Base-by-base conservation (phyloP, 2,113 vertebrate genomes). In the Mola mola region DNA sequence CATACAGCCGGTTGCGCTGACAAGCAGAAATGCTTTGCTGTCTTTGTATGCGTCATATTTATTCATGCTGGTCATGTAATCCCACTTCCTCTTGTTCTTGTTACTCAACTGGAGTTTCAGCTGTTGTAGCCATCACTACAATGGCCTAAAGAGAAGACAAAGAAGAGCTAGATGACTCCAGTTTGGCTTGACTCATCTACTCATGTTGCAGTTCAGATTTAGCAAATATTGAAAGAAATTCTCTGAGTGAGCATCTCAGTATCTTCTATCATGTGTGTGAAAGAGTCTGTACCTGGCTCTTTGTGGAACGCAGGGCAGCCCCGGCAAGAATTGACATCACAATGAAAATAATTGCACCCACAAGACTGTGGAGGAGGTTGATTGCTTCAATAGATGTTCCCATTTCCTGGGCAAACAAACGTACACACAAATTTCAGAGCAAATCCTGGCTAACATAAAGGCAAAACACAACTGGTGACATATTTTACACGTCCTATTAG, bases 261-360 rank as follows among this genome's bases (percentile, higher is more conserved):
- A 6, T 12, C 41, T 21, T 36, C 3, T 29, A 21, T 44, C 17
- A 25, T 59, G 7, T 43, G 20, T 20, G 19, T 9, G 1, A 0
- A 60, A 26, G 28, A 2, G 6, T 6, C 50, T 40, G 13, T 24
- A 87, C 87, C 78, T 86, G 72, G 17, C 43, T 83, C 15, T 72
- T 84, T 12, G 79, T 64, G 38, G 87, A 84, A 15, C 78, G 85
- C 17, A 89, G 72, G 3, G 85, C 79, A 21, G 42, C 17, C 0
- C 55, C 75, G 0, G 81, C 87, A 19, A 87, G 36, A 42, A 6
- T 5, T 31, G 87, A 74, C 85, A 87, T 89, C 10, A 72, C 51
- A 42, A 86, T 66, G 3, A 86, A 58, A 66, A 83, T 74, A 15
- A 86, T 26, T 1, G 1, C 34, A 8, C 61, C 65, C 22, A 43